These are phyloP conservation scores for Tetramorium parvispinum DNA, from an alignment of 1,140 invertebrate genomes.

Conservation along the genomic window DNA sequence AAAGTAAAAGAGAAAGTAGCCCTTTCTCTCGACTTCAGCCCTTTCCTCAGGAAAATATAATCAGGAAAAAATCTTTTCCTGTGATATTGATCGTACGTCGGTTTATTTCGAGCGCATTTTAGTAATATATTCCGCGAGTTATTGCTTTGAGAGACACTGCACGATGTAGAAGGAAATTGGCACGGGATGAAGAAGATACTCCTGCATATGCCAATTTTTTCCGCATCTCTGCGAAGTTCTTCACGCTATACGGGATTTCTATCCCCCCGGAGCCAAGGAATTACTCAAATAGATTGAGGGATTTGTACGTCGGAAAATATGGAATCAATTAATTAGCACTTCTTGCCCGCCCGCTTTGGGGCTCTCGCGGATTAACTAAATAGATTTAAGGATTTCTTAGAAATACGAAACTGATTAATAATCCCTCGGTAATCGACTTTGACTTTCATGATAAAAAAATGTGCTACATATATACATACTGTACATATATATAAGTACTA, in stretches of 20 bases:
- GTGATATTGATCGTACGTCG: neutral
- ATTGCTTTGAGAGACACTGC: neutral
- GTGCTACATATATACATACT: neutral
- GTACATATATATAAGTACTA: too few species aligned
- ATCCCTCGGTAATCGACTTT: neutral
- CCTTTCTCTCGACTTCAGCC: neutral
- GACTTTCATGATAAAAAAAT: neutral
- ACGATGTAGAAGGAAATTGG: conserved; percentile 14
- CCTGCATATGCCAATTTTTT: conserved; percentile 48
- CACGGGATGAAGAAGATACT: conserved; percentile 37
- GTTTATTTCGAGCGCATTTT: conserved; percentile 17
- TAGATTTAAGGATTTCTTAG: conserved; percentile 49
- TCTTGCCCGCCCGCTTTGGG: neutral
- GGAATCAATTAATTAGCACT: conserved; percentile 59
- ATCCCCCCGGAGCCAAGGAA: conserved; percentile 41
- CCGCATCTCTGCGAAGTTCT: neutral
- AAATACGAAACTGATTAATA: conserved; percentile 32
- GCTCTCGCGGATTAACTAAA: conserved; percentile 28
- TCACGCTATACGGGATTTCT: neutral
- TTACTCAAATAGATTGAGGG: conserved; percentile 56
- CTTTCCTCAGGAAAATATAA: neutral
- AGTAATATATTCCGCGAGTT: neutral
- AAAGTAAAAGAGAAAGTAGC: too few species aligned
- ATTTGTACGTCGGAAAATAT: conserved; percentile 51
- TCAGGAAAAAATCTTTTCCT: neutral